Evolutionary conservation across 2,888 invertebrate genomes (phyloP).

Genomic region (Acanthoscelides obtectus): DNA sequence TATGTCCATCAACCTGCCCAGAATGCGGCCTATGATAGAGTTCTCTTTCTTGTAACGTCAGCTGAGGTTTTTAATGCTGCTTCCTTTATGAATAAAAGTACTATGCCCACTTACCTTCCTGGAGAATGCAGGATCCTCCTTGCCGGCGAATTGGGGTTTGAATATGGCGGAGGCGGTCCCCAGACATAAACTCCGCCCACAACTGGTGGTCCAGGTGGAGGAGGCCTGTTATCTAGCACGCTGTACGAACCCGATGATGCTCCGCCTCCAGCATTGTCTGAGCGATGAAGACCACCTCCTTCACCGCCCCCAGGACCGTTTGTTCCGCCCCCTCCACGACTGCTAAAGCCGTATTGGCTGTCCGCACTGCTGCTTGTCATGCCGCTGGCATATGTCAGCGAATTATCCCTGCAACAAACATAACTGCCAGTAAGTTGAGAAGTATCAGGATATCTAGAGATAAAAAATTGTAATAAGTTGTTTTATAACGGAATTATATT

Average conservation of each 20-base stretch:
- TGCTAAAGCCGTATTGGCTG: slow-evolving; percentile 76
- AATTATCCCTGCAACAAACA: slow-evolving; percentile 42
- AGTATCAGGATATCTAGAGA: too few relatives aligned
- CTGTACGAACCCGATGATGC: slow-evolving; percentile 53
- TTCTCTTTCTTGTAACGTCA: too few relatives aligned
- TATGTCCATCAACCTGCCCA: too few relatives aligned
- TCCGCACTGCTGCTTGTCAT: slow-evolving; percentile 62
- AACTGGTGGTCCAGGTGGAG: slow-evolving; percentile 12
- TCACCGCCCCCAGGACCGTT: slow-evolving; percentile 11
- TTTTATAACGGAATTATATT: too few relatives aligned
- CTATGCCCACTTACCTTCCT: slow-evolving; percentile 33
- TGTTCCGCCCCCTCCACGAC: slow-evolving; percentile 39
- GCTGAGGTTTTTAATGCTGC: too few relatives aligned
- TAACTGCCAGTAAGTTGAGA: too few relatives aligned
- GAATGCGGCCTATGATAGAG: too few relatives aligned
- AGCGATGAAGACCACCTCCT: slow-evolving; percentile 11
- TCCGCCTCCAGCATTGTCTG: slow-evolving; percentile 15
- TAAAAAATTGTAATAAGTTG: too few relatives aligned
- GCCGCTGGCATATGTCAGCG: slow-evolving; percentile 58
- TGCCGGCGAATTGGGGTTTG: slow-evolving; percentile 71
- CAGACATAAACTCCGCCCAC: slow-evolving; percentile 61
- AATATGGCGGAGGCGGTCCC: slow-evolving; percentile 88
- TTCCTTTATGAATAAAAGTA: not conserved
- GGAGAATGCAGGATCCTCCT: slow-evolving; percentile 49
- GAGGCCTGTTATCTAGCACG: slow-evolving; percentile 53